Base-by-base conservation (phyloP, 2,888 invertebrate genomes). In the Euspilapteryx auroguttella region DNA sequence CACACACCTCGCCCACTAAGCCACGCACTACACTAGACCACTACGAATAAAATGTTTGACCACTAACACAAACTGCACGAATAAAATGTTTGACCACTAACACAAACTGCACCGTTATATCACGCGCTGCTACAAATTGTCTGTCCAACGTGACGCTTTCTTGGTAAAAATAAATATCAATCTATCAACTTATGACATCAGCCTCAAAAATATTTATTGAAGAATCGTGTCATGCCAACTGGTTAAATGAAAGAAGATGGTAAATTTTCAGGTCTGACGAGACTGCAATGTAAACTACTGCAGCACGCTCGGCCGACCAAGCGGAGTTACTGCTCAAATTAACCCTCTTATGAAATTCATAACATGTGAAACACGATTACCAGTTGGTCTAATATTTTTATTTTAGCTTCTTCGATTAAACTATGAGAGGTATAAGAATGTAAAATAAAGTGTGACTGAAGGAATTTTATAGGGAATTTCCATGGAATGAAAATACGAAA, bases 291-390 rank as follows among this genome's bases (percentile, higher is more conserved):
- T 37, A 36, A 42, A 41, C 39, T 44, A 39, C 37, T n/a, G 40
- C 45, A 46, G 34, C 49, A 54, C 49, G 55, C 54, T 49, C 54
- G 47, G 51, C 47, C 56, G 51, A 34, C 37, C 50, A 55, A 45
- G 55, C 47, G 50, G 51, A 44, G n/a, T n/a, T n/a, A n/a, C 37
- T 51, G 46, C 40, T 51, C 48, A 34, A 31, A 31, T 34, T 31
- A 31, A 29, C 31, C 31, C 31, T 31, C 31, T 30, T 33, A 31
- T 47, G 49, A 55, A 55, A 55, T 53, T 43, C 39, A 37, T 49
- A 52, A 54, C 39, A 44, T 43, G 47, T 41, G 42, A 51, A 50
- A n/a, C n/a, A n/a, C n/a, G n/a, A n/a, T n/a, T n/a, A 44, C 48
- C 47, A 45, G 51, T 49, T 25, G 25, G 20, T 20, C 9, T 20